A percentile compares a stretch with the other conserved stretches of the same genome.
Conservation (phyloP, 2,113 vertebrate genomes). For the Hemichromis elongatus region DNA sequence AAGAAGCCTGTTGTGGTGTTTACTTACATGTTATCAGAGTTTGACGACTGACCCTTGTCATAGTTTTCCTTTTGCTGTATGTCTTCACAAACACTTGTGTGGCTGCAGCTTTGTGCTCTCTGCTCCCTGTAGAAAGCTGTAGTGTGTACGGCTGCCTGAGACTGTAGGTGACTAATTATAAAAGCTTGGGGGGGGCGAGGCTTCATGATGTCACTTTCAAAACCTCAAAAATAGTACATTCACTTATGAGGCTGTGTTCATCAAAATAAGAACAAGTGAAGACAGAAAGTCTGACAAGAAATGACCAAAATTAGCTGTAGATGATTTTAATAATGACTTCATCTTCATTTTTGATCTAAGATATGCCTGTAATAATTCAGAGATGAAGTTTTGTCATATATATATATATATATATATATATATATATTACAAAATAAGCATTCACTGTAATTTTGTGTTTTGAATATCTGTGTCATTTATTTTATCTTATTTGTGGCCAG, state of each 20-base stretch:
- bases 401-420: no score
- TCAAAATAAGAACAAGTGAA: neutral
- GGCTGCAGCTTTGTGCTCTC: neutral
- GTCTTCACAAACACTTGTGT: neutral
- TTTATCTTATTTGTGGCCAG: neutral
- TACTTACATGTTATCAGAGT: constrained; percentile 43
- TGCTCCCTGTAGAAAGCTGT: neutral
- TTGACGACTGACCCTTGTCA: neutral
- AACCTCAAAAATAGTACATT: neutral
- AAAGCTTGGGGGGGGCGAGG: neutral
- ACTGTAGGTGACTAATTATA: constrained; percentile 4
- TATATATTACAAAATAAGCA: neutral
- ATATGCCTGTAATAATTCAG: neutral
- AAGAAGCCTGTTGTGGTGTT: neutral
- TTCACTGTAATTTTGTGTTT: neutral
- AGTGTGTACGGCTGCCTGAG: neutral
- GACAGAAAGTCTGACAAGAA: neutral
- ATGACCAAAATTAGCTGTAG: neutral
- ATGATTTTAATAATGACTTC: neutral
- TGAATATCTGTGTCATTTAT: neutral
- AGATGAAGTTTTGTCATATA: neutral
- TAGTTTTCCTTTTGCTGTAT: neutral
- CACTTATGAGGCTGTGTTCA: neutral
- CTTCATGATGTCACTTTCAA: neutral
- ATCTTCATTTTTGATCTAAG: neutral